Conservation (phyloP, 2,113 vertebrate species). For the Laticauda colubrina region DNA sequence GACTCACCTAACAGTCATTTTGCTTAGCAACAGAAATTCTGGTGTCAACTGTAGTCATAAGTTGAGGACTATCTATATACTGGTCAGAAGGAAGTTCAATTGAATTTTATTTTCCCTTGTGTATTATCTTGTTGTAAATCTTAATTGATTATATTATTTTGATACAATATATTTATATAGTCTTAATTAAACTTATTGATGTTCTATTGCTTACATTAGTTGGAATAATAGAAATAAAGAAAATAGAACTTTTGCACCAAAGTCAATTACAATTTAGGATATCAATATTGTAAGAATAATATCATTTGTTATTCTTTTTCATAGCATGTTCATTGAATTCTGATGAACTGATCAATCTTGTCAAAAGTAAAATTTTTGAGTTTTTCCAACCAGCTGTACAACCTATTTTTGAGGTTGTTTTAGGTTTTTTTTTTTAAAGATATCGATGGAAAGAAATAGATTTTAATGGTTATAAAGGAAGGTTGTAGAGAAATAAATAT, state of each 20-base stretch:
- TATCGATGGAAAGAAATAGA: not conserved
- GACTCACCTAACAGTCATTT: not conserved
- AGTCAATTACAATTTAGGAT: not conserved
- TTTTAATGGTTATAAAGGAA: constrained; percentile 3
- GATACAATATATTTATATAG: not conserved
- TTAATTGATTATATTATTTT: not conserved
- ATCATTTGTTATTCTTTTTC: not conserved
- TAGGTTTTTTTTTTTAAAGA: not conserved
- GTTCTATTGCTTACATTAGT: not conserved
- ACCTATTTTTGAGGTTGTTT: not conserved
- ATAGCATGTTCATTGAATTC: not conserved
- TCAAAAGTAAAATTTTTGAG: not conserved
- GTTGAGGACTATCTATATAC: not conserved
- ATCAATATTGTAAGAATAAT: not conserved
- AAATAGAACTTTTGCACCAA: not conserved
- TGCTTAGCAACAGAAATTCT: not conserved
- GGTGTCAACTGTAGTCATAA: not conserved
- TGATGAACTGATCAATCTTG: not conserved
- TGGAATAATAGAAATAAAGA: not conserved
- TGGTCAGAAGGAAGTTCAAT: not conserved
- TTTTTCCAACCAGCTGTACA: not conserved
- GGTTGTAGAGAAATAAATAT: not conserved
- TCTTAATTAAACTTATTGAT: not conserved
- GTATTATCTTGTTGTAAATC: not conserved
- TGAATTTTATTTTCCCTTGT: not conserved